phyloP scores from a whole-genome alignment of 2,888 invertebrate genomes.

The Drosophila paracracens region DNA sequence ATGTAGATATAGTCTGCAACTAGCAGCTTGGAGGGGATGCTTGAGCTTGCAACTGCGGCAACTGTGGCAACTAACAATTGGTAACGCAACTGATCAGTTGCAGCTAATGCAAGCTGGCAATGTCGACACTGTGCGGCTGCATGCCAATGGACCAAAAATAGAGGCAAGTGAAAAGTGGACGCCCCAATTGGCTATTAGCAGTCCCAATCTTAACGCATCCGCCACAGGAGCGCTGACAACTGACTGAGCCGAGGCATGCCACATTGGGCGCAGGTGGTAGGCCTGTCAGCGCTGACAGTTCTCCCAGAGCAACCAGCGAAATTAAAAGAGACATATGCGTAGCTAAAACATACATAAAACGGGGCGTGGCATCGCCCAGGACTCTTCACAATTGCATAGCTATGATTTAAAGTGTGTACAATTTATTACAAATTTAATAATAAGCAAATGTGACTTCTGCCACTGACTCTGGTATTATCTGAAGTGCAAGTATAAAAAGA shows the following conservation, averaged over 20 bases:
- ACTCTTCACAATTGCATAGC: not conserved
- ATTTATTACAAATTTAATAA: not conserved
- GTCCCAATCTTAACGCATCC: not conserved
- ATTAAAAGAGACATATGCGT: not conserved
- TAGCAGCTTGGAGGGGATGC: constrained; percentile 10
- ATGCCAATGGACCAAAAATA: constrained; percentile 7
- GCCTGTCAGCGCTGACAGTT: constrained; percentile 44
- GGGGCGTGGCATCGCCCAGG: not conserved
- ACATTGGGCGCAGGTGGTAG: constrained; percentile 28
- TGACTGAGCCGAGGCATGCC: constrained; percentile 9
- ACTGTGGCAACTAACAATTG: constrained; percentile 21
- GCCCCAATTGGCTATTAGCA: not conserved
- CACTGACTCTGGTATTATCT: not conserved
- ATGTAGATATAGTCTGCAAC: constrained; percentile 8
- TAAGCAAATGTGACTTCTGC: not conserved
- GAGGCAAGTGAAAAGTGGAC: constrained; percentile 22
- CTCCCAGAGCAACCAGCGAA: constrained; percentile 13
- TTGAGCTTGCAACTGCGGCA: constrained; percentile 7
- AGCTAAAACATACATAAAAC: constrained; percentile 1
- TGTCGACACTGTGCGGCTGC: constrained; percentile 33
- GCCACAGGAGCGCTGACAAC: constrained; percentile 33
- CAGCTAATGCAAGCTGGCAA: constrained; percentile 59
- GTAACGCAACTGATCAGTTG: constrained; percentile 51
- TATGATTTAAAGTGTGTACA: not conserved
- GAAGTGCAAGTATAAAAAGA: not conserved